Evolutionary conservation across 1,140 invertebrate genomes (phyloP), one percentile per base, ranked within the genome.

Genomic region (Tribolium madens): DNA sequence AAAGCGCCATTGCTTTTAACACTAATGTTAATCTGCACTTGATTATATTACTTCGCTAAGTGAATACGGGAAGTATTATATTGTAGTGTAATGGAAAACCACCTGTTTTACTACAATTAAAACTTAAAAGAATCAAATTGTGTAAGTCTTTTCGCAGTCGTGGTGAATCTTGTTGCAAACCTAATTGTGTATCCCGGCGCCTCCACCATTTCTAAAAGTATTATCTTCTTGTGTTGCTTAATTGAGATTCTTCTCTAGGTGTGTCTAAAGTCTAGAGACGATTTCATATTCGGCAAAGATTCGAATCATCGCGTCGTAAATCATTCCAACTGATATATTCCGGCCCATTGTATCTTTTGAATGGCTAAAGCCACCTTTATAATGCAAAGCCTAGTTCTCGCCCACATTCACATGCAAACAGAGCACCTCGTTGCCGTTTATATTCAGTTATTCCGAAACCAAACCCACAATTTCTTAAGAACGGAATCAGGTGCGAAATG

Each of bases 371-470:
- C 57, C 26, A 64, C 57, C 57, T 64, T 64, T 64, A 64, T 64
- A 64, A 64, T 64, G 57, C 57, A 64, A 64, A 64, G 57, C 57
- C 57, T 64, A 12, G 57, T 64, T 21, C 57, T 21, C 57, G 13
- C 57, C 31, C 57, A 64, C 57, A 64, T 64, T 64, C 57, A 64
- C 57, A 64, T 64, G 57, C 57, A 64, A 64, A 64, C 57, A 33
- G 14, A 13, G 21, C n/a, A 64, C 57, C 52, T 57, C 52, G 52
- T 57, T 42, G 52, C 52, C 57, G 57, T 73, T 73, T 52, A 73
- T 53, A 73, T 73, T 73, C 70, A 73, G 70, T 73, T 73, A 73
- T 73, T 73, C 70, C 70, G 70, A 73, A 64, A 64, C 70, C 70
- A 73, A 53, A 73, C 14, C 50, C 47, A 47, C 70, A 73, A 73